Evolutionary conservation across 2,888 invertebrate genomes (phyloP).

Genomic region (Caenorhabditis doughertyi): DNA sequence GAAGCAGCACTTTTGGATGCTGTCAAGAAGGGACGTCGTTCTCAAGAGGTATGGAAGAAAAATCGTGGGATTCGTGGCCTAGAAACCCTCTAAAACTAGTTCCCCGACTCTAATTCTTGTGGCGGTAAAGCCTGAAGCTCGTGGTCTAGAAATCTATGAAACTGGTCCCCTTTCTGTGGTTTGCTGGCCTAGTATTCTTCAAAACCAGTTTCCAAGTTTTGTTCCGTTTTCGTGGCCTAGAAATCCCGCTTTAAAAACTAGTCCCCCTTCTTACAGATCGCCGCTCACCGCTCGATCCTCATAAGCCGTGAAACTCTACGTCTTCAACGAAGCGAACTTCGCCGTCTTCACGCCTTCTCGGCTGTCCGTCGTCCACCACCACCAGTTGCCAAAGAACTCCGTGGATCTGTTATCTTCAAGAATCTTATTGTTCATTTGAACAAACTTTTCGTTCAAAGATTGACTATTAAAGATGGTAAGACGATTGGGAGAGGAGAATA

Average conservation of each 20-base stretch:
- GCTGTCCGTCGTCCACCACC: conserved; percentile 63
- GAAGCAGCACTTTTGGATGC: conserved; percentile 56
- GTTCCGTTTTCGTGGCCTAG: too few species aligned
- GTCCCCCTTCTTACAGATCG: conserved; percentile 17
- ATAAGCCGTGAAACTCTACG: conserved; percentile 59
- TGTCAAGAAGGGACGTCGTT: conserved; percentile 38
- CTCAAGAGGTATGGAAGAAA: conserved; percentile 39
- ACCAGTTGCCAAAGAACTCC: conserved; percentile 57
- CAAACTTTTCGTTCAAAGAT: conserved; percentile 55
- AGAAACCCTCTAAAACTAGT: too few species aligned
- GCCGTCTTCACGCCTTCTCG: conserved; percentile 60
- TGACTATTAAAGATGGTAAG: conserved; percentile 42
- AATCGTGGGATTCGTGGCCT: too few species aligned
- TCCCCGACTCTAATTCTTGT: too few species aligned
- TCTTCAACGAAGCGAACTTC: conserved; percentile 64
- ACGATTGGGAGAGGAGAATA: not conserved
- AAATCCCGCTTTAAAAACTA: too few species aligned
- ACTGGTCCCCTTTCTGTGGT: too few species aligned
- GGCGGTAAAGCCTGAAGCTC: too few species aligned
- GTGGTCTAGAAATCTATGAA: too few species aligned
- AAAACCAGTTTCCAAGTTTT: too few species aligned
- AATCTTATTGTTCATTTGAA: conserved; percentile 66
- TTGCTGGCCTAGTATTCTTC: too few species aligned
- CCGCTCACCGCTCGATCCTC: conserved; percentile 65
- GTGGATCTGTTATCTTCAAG: conserved; percentile 60